Percentiles rank a stretch among this genome's conserved stretches.
These are phyloP conservation scores for Spilogale gracilis DNA, from an alignment of 2,113 vertebrate species.

Conservation along the genomic window DNA sequence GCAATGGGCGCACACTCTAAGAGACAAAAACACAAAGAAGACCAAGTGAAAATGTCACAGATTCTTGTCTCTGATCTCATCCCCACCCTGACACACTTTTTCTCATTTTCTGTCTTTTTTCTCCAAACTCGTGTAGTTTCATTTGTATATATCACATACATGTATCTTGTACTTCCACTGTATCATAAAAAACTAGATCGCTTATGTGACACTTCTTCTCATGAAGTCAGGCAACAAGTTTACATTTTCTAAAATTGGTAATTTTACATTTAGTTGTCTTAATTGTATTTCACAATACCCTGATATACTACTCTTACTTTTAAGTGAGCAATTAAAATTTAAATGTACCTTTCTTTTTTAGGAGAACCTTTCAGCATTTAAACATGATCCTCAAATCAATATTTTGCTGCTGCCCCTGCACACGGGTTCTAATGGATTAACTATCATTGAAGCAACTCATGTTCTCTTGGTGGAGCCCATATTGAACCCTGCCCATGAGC, in stretches of 20 bases:
- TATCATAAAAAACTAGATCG: background rate
- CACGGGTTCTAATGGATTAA: conserved; percentile 98
- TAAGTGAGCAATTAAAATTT: conserved; percentile 38
- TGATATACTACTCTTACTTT: conserved; percentile 39
- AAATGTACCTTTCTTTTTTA: conserved; percentile 85
- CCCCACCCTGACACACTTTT: background rate
- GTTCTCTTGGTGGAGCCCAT: conserved; percentile 98
- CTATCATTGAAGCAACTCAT: conserved; percentile 98
- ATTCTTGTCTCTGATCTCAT: background rate
- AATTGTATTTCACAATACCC: background rate
- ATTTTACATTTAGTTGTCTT: conserved; percentile 53
- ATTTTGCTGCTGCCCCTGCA: conserved; percentile 98
- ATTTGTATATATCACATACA: background rate
- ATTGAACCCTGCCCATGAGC: conserved; percentile 97
- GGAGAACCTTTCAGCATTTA: conserved; percentile 99
- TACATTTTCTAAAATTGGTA: conserved; percentile 43
- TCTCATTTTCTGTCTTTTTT: background rate
- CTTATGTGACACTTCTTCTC: background rate
- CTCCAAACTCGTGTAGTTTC: background rate
- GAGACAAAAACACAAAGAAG: background rate
- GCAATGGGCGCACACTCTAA: background rate
- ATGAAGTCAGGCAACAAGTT: conserved; percentile 10
- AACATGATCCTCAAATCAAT: conserved; percentile 96
- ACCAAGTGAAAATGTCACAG: background rate
- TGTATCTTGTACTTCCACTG: background rate